phyloP scores from a whole-genome alignment of 1,140 invertebrate species.

The Eupeodes corollae region DNA sequence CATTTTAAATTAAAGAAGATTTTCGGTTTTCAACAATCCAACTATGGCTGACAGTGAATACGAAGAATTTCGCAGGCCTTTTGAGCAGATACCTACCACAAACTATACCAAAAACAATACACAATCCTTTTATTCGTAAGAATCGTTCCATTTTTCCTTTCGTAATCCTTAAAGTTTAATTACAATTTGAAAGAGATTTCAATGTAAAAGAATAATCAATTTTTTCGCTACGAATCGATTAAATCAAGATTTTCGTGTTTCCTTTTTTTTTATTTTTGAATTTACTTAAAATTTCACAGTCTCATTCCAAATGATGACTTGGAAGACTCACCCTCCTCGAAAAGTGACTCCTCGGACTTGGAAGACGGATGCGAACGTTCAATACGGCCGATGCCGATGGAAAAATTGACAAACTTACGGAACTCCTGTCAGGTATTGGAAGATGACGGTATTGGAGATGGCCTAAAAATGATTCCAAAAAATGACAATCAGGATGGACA shows the following conservation, averaged over 20 bases:
- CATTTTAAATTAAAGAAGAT: no score
- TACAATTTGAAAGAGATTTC: no score
- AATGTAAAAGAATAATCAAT: no score
- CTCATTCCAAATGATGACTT: slow-evolving; percentile 35
- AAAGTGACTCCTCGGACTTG: slow-evolving; percentile 48
- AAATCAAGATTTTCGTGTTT: not conserved
- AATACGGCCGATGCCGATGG: slow-evolving; percentile 3
- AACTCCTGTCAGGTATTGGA: slow-evolving; percentile 16
- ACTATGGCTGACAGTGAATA: slow-evolving; percentile 82
- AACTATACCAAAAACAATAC: slow-evolving; percentile 45
- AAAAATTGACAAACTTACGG: slow-evolving; percentile 15
- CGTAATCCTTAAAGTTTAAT: no score
- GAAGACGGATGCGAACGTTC: slow-evolving; percentile 16
- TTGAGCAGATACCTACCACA: slow-evolving; percentile 66
- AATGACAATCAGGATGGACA: slow-evolving; percentile 26
- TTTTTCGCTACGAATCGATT: no score
- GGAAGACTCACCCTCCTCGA: slow-evolving; percentile 65
- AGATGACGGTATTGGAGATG: slow-evolving; percentile 38
- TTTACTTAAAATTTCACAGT: slow-evolving; percentile 12
- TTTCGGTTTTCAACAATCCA: not conserved
- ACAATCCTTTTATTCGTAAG: slow-evolving; percentile 59
- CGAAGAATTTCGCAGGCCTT: slow-evolving; percentile 79
- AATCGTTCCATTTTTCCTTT: not conserved
- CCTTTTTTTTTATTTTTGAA: not conserved
- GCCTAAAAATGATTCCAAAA: slow-evolving; percentile 16